Evolutionary conservation across 1,140 invertebrate genomes (phyloP), one percentile per base, ranked within the genome.

Genomic region (Muscidifurax raptorellus): DNA sequence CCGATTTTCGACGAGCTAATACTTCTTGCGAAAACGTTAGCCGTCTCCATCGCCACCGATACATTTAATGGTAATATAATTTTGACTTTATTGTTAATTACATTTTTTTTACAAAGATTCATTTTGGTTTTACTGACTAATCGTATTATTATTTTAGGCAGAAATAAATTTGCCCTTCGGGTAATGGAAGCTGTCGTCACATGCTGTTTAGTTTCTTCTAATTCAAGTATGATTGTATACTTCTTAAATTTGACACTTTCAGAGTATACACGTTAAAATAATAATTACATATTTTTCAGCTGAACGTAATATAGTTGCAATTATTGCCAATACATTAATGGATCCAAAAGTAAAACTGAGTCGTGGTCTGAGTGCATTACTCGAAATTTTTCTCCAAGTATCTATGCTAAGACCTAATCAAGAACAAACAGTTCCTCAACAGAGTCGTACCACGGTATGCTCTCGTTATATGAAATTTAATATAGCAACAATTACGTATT

Each of bases 161-260:
- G 88, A 76, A 91, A 88, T 69, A 93, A 93, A 89, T 92, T 90
- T 76, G 90, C 91, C 18, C 88, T 91, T 74, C 88, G 90, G 67
- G 87, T 93, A 10, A 87, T 93, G 80, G 92, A 93, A 74, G 90
- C 92, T 85, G 88, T 93, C 81, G 89, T 93, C 80, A 93, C 92
- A 78, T 93, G 92, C 86, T 92, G 89, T 86, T 86, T 92, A 85
- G 18, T 78, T 40, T 72, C 84, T 28, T 82, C 84, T 3, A 52
- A 27, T 22, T 44, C 84, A 7, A 71, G 84, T 85, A 52, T 66
- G 77, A 32, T 36, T 9, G 3, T 10, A n/a, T n/a, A 59, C 10
- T 52, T 47, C 15, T 25, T 82, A 15, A 44, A 44, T 27, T 69
- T 22, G 22, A 69, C 27, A n/a, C 6, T 22, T 59, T 22, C 5